phyloP scores from a whole-genome alignment of 2,888 invertebrate species.

The Lordiphosa fenestrarum region DNA sequence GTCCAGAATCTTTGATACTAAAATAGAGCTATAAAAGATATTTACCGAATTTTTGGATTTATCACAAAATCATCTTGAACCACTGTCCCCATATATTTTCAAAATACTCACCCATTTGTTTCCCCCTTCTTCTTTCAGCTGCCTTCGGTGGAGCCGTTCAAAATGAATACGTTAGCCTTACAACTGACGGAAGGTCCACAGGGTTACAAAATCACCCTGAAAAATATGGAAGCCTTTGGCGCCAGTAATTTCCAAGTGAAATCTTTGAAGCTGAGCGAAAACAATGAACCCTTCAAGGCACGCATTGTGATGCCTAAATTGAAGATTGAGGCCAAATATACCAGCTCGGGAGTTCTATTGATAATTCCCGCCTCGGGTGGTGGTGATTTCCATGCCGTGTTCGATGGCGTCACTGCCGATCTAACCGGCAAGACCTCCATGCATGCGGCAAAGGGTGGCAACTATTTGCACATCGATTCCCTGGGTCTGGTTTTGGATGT shows the following conservation, averaged over 20 bases:
- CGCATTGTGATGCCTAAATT: conserved; percentile 84
- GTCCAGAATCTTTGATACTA: too few relatives aligned
- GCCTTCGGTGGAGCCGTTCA: conserved; percentile 85
- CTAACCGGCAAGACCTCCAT: conserved; percentile 83
- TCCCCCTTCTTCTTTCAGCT: conserved; percentile 71
- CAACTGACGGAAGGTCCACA: conserved; percentile 82
- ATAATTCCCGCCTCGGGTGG: conserved; percentile 87
- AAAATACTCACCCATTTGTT: not conserved
- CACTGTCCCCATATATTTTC: not conserved
- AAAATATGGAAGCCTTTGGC: conserved; percentile 84
- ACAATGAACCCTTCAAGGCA: conserved; percentile 85
- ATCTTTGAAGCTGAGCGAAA: conserved; percentile 82
- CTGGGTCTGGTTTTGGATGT: conserved; percentile 84
- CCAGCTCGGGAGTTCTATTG: conserved; percentile 85
- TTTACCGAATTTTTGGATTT: too few relatives aligned
- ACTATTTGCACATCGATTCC: conserved; percentile 84
- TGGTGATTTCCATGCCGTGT: conserved; percentile 85
- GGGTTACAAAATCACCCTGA: conserved; percentile 83
- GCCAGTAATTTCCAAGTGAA: conserved; percentile 84
- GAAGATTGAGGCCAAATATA: conserved; percentile 85
- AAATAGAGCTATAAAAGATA: too few relatives aligned
- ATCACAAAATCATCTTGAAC: too few relatives aligned
- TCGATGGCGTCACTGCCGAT: conserved; percentile 83
- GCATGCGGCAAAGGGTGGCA: conserved; percentile 80
- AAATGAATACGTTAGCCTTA: conserved; percentile 84